These are phyloP conservation scores for Acomys russatus DNA, from an alignment of 2,797 vertebrate genomes.

Conservation along the genomic window DNA sequence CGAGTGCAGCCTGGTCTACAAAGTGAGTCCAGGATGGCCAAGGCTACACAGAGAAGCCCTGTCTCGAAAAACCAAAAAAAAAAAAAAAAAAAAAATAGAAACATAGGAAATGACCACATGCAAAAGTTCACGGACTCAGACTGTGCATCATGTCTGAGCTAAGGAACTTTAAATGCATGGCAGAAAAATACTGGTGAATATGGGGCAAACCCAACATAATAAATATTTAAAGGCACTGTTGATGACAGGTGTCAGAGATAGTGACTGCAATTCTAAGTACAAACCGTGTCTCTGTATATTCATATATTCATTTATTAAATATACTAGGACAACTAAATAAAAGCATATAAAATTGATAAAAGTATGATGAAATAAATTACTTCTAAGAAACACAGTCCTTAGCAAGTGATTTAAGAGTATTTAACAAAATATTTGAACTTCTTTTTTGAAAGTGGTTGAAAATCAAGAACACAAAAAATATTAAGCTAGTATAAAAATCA, in stretches of 20 bases:
- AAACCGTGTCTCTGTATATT: background rate
- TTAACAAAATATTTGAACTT: background rate
- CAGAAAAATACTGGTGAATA: background rate
- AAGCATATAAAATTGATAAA: slow-evolving; percentile 28
- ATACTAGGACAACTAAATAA: background rate
- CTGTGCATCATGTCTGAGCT: background rate
- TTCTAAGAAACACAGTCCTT: background rate
- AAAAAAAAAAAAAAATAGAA: too few species aligned
- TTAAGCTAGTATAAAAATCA: slow-evolving; percentile 5
- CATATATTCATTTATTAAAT: background rate
- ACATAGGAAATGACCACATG: background rate
- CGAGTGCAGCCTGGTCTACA: too few species aligned
- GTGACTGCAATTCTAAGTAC: background rate
- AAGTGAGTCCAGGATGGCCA: too few species aligned
- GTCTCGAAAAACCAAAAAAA: too few species aligned
- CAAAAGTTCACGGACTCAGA: background rate
- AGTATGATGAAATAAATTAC: background rate
- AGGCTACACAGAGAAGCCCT: too few species aligned
- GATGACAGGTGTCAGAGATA: background rate
- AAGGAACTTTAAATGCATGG: background rate
- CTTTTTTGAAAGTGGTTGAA: slow-evolving; percentile 8
- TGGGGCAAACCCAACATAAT: background rate
- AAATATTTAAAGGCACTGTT: background rate
- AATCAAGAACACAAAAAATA: slow-evolving; percentile 19
- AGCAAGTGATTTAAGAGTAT: slow-evolving; percentile 33